Percentiles rank a stretch among this genome's conserved stretches.
Conservation (phyloP, 2,888 invertebrate genomes). For the Mythimna impura region DNA sequence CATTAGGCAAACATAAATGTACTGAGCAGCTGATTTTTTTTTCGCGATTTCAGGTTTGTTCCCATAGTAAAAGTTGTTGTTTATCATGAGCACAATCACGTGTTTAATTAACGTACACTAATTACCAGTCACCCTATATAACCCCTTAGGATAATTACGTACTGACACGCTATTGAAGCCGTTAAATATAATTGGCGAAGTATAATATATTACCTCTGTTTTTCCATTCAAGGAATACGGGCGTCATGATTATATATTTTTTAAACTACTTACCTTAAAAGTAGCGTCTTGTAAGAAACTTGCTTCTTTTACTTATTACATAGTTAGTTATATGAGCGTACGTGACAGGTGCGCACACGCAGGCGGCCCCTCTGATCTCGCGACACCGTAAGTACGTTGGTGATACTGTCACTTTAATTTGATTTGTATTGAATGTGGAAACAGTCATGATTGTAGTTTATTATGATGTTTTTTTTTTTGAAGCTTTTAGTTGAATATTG, state of each 20-base stretch:
- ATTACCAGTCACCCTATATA: no score
- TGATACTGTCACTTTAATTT: constrained; percentile 46
- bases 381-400: constrained; percentile 1
- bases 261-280: not conserved
- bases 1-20: no score
- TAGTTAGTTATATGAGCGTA: constrained; percentile 29
- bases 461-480: not conserved
- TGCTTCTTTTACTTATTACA: not conserved
- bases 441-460: constrained; percentile 5
- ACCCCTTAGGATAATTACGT: no score
- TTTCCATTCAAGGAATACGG: not conserved
- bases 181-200: no score
- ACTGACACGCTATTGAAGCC: no score
- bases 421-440: constrained; percentile 15
- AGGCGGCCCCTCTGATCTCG: constrained; percentile 39
- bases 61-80: no score
- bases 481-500: not conserved
- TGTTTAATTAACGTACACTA: no score
- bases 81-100: no score
- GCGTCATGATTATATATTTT: not conserved
- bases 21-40: no score
- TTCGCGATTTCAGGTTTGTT: no score
- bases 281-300: not conserved
- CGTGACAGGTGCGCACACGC: constrained; percentile 52
- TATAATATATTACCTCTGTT: no score